phyloP scores from a whole-genome alignment of 2,888 invertebrate species.

The Lasioglossum marginatum region DNA sequence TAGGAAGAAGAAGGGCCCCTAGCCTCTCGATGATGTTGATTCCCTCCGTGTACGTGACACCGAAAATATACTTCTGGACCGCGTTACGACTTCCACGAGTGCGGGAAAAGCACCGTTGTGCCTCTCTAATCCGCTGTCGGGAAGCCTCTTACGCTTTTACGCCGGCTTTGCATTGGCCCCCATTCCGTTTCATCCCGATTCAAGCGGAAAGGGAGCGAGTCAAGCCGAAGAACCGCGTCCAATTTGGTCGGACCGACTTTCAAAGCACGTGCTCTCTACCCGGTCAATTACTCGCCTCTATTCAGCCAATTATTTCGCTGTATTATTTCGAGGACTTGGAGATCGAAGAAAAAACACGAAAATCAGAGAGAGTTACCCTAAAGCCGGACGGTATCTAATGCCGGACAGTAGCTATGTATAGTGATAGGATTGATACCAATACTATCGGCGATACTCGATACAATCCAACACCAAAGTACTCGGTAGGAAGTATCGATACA shows the following conservation, averaged over 20 bases:
- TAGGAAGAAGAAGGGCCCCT: conserved; percentile 34
- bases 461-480: too few species aligned
- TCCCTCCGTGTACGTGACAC: conserved; percentile 32
- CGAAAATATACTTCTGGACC: conserved; percentile 44
- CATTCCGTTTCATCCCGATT: conserved; percentile 46
- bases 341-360: not conserved
- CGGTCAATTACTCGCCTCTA: conserved; percentile 41
- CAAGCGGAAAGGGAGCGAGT: conserved; percentile 38
- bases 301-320: conserved; percentile 32
- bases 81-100: conserved; percentile 30
- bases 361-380: not conserved
- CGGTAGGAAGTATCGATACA: too few species aligned
- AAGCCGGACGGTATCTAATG: not conserved
- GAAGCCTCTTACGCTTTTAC: conserved; percentile 25
- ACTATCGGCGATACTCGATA: too few species aligned
- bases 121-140: conserved; percentile 31
- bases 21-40: conserved; percentile 50
- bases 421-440: too few species aligned
- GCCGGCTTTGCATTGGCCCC: not conserved
- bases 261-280: conserved; percentile 22
- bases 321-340: conserved; percentile 4
- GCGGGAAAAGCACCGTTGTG: conserved; percentile 19
- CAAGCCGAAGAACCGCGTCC: conserved; percentile 44
- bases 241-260: conserved; percentile 36
- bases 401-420: not conserved